A percentile compares a stretch with the other conserved stretches of the same genome.
These are phyloP conservation scores for Oreocharis arfaki DNA, from an alignment of 2,113 vertebrate species.

Conservation along the genomic window DNA sequence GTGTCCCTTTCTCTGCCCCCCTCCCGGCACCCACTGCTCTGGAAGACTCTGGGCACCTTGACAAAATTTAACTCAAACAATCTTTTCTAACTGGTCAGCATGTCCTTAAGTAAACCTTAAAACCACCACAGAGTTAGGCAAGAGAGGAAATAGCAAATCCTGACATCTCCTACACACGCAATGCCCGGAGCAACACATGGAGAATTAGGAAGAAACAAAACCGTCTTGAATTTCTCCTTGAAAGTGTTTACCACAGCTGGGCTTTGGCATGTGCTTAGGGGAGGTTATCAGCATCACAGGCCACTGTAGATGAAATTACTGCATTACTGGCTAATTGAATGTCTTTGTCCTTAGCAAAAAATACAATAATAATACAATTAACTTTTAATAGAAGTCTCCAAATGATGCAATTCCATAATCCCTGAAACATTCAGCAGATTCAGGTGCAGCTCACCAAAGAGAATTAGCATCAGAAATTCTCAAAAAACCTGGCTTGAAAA, in stretches of 20 bases:
- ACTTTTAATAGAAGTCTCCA: background rate
- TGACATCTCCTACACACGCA: background rate
- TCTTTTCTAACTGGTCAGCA: background rate
- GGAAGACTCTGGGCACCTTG: background rate
- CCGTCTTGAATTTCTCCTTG: background rate
- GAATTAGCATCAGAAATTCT: background rate
- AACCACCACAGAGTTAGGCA: background rate
- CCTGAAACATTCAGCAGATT: background rate
- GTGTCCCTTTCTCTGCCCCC: background rate
- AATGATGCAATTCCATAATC: background rate
- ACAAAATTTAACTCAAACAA: slow-evolving; percentile 1
- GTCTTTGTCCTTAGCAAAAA: background rate
- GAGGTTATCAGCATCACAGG: background rate
- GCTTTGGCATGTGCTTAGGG: background rate
- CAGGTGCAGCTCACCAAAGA: background rate
- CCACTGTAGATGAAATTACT: background rate
- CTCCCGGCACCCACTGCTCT: background rate
- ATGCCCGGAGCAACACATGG: background rate
- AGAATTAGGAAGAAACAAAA: background rate
- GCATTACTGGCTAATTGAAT: background rate
- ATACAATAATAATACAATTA: background rate
- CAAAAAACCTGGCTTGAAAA: background rate
- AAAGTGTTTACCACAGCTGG: background rate
- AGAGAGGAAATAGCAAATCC: slow-evolving; percentile 12
- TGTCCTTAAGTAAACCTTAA: slow-evolving; percentile 43